Evolutionary conservation across 1,140 invertebrate genomes (phyloP), one percentile per base, ranked within the genome.

Genomic region (Cherax destructor): DNA sequence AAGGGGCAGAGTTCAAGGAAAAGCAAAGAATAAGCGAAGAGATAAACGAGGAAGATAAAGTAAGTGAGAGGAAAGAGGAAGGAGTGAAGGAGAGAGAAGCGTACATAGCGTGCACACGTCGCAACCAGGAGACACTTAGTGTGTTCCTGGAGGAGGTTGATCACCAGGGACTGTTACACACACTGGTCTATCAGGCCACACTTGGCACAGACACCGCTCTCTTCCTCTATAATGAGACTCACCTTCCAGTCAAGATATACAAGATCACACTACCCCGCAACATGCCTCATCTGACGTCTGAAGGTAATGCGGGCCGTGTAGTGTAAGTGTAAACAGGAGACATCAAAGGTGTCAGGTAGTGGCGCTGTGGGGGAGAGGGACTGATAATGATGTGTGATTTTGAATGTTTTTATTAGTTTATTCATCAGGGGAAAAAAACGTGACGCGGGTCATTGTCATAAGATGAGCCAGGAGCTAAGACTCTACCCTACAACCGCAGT

Each of bases 201-300:
- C 81, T 93, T 4, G 89, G 91, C 72, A 77, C 80, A 7, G 86
- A 93, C 65, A 85, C 85, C n/a, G 89, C 90, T 18, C 74, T 93
- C 76, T 93, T 93, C 59, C 52, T 88, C n/a, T 91, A 91, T 47
- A 93, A 91, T 72, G 92, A 93, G 83, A 83, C 86, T 0, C 83
- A 93, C 50, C 69, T 88, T 5, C 92, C 92, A 0, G 83, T 93
- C 30, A 93, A 91, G 65, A 84, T 93, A 10, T 93, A 80, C 69
- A 74, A 49, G 52, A 72, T 91, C 11, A 86, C 59, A 11, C 11
- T 91, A 50, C n/a, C 56, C 3, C 21, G 21, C 30, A 41, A 41
- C 30, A 2, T 41, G 30, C 30, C 30, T 41, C 30, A 56, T 1
- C 9, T 56, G 52, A 56, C 11, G 52, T 56, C 11, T 56, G 52